phyloP scores from a whole-genome alignment of 2,113 vertebrate genomes.

The Herpetotheres cachinnans region DNA sequence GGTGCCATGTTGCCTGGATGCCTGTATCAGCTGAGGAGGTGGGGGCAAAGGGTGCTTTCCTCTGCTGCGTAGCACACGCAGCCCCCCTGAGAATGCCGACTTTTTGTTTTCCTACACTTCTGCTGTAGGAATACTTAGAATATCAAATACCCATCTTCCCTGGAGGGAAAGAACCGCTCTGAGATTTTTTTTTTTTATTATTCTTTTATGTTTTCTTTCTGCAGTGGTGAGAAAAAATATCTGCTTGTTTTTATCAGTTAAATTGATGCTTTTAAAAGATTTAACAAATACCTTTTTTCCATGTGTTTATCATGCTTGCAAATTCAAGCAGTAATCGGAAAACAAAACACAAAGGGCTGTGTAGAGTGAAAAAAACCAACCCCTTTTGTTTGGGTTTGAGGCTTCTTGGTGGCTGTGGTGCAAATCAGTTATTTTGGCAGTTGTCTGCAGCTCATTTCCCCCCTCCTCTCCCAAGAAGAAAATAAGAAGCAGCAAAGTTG shows the following conservation, averaged over 20 bases:
- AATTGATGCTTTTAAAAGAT: neutral
- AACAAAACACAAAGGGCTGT: rapidly evolving
- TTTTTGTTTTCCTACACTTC: neutral
- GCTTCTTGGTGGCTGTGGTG: rapidly evolving
- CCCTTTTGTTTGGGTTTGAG: neutral
- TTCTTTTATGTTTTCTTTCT: neutral
- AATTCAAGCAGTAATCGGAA: neutral
- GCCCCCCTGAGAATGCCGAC: neutral
- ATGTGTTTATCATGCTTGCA: neutral
- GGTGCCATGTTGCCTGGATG: rapidly evolving
- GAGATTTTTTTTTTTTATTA: neutral
- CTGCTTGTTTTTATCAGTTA: neutral
- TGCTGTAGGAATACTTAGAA: neutral
- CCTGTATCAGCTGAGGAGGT: rapidly evolving
- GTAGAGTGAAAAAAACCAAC: neutral
- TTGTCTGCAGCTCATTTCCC: neutral
- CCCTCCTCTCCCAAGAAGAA: neutral
- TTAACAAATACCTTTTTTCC: neutral
- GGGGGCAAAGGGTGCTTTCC: neutral
- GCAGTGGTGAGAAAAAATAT: neutral
- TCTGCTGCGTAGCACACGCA: rapidly evolving
- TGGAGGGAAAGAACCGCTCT: neutral
- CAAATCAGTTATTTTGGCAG: rapidly evolving
- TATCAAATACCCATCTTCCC: neutral
- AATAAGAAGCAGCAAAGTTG: neutral